Conservation (phyloP, 2,888 invertebrate genomes). For the Synanthedon tipuliformis region DNA sequence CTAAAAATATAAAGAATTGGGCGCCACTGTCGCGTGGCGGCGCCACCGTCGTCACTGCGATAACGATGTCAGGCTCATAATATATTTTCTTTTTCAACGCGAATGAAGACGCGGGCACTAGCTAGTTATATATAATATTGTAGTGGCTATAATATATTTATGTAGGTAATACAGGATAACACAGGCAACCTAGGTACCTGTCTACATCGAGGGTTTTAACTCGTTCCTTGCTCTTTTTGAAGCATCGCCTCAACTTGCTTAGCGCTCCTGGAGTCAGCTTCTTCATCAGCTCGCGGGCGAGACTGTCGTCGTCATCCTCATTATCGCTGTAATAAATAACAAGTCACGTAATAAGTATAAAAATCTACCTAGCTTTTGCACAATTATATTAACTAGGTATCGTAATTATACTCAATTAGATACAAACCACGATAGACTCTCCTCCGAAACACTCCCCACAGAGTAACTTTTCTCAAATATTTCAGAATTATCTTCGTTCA, state of each 20-base stretch:
- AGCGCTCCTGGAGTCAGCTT: conserved; percentile 48
- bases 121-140: too few species aligned
- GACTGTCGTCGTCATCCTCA: conserved; percentile 35
- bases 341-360: neutral
- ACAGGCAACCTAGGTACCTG: conserved; percentile 23
- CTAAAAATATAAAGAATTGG: too few species aligned
- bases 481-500: conserved; percentile 51
- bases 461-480: conserved; percentile 51
- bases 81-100: too few species aligned
- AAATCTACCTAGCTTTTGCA: too few species aligned
- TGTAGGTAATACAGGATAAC: too few species aligned
- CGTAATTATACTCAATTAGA: neutral
- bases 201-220: conserved; percentile 32
- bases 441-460: conserved; percentile 42
- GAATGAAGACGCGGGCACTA: too few species aligned
- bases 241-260: conserved; percentile 40
- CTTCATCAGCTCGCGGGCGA: conserved; percentile 41
- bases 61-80: too few species aligned
- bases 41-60: too few species aligned
- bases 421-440: conserved; percentile 40
- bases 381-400: too few species aligned
- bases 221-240: conserved; percentile 34
- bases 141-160: too few species aligned
- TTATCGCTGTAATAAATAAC: conserved; percentile 3
- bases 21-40: too few species aligned